Evolutionary conservation across 2,888 invertebrate genomes (phyloP), one percentile per base, ranked within the genome.

Genomic region (Chrysodeixis includens): DNA sequence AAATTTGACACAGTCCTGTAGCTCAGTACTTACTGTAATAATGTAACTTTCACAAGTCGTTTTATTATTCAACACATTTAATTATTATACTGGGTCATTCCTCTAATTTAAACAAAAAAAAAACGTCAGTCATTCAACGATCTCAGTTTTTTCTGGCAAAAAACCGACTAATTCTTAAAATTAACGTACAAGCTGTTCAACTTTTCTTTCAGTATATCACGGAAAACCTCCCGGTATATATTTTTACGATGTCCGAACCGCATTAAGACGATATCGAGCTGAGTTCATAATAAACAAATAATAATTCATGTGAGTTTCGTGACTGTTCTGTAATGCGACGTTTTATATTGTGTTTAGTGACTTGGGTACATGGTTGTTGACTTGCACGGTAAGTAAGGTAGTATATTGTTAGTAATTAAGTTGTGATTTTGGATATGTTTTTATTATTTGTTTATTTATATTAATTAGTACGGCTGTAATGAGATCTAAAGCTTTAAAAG

Each of bases 271-370:
- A 62, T 79, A 79, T 74, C 76, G 76, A 79, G 61, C 57, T 6
- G 32, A 66, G 62, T 75, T 79, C 71, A 79, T 81, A 76, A 81
- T 75, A 78, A 71, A 78, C 71, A 81, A 70, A 79, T 81, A 80
- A 81, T 80, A 79, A 75, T 79, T 79, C 77, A 79, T 73, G 52
- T 62, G 64, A 9, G 40, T 51, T 65, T 71, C 77, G 79, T 76
- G 76, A 32, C 20, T 44, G 46, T 6, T 53, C 56, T 70, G 30
- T 54, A 51, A 56, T 51, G 35, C 30, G 56, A 35, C 12, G 53
- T 57, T 71, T 53, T 55, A 49, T 30, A 30, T 44, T 18, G 44
- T 14, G 30, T 16, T 22, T 10, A n/a, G 20, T 26, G n/a, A 6
- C 4, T 7, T 26, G 26, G 22, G 26, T 7, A 52, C 30, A 30